A percentile compares a stretch with the other conserved stretches of the same genome.
Conservation (phyloP, 1,140 invertebrate species). For the Micrasema minimum region DNA sequence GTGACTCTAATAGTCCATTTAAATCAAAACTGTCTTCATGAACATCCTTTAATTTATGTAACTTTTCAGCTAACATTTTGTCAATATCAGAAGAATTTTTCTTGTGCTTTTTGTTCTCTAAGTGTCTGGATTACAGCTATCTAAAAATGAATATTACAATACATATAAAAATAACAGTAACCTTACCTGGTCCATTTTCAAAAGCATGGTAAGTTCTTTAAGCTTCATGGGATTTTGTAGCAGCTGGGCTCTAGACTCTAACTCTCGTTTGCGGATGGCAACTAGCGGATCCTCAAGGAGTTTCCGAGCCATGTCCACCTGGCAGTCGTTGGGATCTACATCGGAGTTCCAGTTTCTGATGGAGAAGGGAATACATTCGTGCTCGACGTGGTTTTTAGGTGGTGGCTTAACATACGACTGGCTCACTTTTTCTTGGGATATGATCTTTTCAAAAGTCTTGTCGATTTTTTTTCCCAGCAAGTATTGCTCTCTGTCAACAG, state of each 20-base stretch:
- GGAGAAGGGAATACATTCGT: constrained; percentile 81
- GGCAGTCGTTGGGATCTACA: constrained; percentile 66
- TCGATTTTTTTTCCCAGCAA: constrained; percentile 89
- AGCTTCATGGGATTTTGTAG: constrained; percentile 91
- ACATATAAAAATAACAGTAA: too few species aligned
- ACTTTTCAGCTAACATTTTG: constrained; percentile 67
- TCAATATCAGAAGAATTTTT: constrained; percentile 66
- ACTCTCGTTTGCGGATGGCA: constrained; percentile 85
- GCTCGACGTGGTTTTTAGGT: constrained; percentile 77
- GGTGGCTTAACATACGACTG: constrained; percentile 59
- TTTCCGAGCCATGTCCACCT: constrained; percentile 85
- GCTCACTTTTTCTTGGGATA: constrained; percentile 70
- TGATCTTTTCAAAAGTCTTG: constrained; percentile 80
- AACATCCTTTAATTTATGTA: constrained; percentile 64
- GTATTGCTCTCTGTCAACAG: constrained; percentile 88
- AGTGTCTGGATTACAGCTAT: too few species aligned
- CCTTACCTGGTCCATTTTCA: constrained; percentile 70
- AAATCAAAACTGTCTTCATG: constrained; percentile 58
- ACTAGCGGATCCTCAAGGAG: constrained; percentile 91
- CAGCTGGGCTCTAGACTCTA: constrained; percentile 82
- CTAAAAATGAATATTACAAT: too few species aligned
- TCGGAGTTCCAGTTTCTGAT: constrained; percentile 72
- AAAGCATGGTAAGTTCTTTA: constrained; percentile 82
- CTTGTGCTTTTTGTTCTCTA: constrained; percentile 68
- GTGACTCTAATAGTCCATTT: constrained; percentile 36